A percentile compares a stretch with the other conserved stretches of the same genome.
Conservation (phyloP, 1,140 invertebrate genomes). For the Drosophila equinoxialis region DNA sequence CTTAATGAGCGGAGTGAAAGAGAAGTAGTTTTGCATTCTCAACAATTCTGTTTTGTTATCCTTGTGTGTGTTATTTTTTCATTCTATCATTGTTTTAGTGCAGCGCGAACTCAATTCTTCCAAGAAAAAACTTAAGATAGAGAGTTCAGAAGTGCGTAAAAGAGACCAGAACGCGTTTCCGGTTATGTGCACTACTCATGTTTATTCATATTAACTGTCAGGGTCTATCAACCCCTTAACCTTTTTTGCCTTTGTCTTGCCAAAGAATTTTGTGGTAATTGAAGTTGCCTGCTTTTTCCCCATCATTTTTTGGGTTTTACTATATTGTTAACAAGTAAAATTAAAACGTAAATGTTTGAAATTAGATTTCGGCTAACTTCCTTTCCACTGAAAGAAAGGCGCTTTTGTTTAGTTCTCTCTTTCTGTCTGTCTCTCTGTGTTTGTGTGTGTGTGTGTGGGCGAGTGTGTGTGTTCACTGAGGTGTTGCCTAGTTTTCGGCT, state of each 20-base stretch:
- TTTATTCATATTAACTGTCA: slow-evolving; percentile 53
- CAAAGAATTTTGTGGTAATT: slow-evolving; percentile 4
- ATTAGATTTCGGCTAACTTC: slow-evolving; percentile 66
- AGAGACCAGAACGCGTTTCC: neutral
- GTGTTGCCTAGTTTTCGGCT: slow-evolving; percentile 78
- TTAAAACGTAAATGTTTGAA: slow-evolving; percentile 82
- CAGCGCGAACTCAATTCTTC: slow-evolving; percentile 55
- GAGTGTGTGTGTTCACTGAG: slow-evolving; percentile 65
- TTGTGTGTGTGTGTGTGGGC: slow-evolving; percentile 16
- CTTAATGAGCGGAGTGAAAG: neutral
- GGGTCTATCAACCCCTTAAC: neutral
- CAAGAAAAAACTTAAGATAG: neutral
- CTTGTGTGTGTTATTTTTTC: neutral
- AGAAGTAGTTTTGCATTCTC: neutral
- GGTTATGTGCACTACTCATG: slow-evolving; percentile 45
- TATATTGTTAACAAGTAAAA: slow-evolving; percentile 78
- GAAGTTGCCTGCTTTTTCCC: neutral
- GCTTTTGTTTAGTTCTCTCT: slow-evolving; percentile 64
- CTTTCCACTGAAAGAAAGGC: slow-evolving; percentile 23
- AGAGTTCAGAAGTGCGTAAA: neutral
- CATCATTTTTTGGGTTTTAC: slow-evolving; percentile 20
- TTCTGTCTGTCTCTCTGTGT: neutral
- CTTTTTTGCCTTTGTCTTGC: neutral
- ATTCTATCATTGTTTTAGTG: neutral
- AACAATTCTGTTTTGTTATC: neutral